Percentiles rank a stretch among this genome's conserved stretches.
phyloP scores from a whole-genome alignment of 2,888 invertebrate species.

The Silvanus unidentatus region DNA sequence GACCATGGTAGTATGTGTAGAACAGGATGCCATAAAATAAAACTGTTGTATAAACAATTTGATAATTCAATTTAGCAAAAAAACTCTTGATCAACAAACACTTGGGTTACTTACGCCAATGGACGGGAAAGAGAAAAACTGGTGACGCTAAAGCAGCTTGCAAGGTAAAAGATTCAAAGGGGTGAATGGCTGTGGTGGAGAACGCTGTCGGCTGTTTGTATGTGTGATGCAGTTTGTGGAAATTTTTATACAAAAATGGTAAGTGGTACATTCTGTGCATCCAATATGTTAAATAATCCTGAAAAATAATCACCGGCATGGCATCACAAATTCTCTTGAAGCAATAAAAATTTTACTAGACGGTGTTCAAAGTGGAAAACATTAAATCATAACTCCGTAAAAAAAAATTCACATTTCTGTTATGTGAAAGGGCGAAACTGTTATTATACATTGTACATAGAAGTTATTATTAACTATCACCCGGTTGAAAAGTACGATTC shows the following conservation, averaged over 20 bases:
- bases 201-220: conserved; percentile 73
- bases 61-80: background rate
- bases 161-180: conserved; percentile 60
- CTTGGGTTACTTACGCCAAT: conserved; percentile 56
- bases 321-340: background rate
- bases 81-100: background rate
- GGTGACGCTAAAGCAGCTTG: conserved; percentile 58
- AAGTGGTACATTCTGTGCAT: conserved; percentile 62
- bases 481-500: no score
- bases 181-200: conserved; percentile 70
- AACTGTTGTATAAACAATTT: conserved; percentile 31
- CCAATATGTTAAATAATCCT: conserved; percentile 64
- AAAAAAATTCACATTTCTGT: no score
- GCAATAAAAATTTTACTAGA: no score
- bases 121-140: conserved; percentile 57
- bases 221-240: conserved; percentile 70
- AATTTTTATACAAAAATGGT: conserved; percentile 62
- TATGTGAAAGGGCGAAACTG: no score
- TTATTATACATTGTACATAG: no score
- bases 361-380: no score
- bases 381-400: no score
- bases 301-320: conserved; percentile 20
- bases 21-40: conserved; percentile 45
- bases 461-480: no score
- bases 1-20: conserved; percentile 68